Evolutionary conservation across 2,888 invertebrate species (phyloP).

Genomic region (Dicyrtoma fusca): DNA sequence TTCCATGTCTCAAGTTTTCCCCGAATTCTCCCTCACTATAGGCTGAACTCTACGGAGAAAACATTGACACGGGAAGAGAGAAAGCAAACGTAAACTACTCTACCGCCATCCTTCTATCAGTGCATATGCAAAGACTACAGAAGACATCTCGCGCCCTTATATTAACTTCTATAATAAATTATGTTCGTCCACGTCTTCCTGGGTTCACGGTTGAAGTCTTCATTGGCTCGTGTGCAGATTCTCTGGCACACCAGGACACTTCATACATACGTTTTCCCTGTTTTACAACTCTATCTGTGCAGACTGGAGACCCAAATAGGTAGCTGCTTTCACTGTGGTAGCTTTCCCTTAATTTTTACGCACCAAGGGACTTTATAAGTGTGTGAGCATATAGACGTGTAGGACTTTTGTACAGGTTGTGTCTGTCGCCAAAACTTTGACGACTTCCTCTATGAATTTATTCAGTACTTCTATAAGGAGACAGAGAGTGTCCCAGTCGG

Average conservation of each 20-base stretch:
- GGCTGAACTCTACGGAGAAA: background rate
- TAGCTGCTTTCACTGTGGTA: background rate
- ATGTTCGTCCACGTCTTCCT: conserved; percentile 5
- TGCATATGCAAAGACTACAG: background rate
- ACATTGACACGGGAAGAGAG: no score
- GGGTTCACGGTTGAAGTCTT: conserved; percentile 6
- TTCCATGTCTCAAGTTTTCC: conserved; percentile 27
- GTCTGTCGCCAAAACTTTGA: no score
- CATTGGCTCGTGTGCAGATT: background rate
- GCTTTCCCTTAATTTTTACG: background rate
- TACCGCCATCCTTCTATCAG: background rate
- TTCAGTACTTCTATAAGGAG: no score
- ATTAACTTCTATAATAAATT: conserved; percentile 17
- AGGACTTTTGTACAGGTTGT: no score
- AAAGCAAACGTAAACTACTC: no score
- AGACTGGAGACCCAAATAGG: background rate
- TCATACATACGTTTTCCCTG: no score
- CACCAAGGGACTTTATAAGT: background rate
- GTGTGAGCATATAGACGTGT: no score
- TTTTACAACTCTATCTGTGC: no score
- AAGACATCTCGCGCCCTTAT: background rate
- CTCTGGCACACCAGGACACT: background rate
- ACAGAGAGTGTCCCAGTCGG: no score
- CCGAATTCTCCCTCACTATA: conserved; percentile 4
- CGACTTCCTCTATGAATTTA: no score